Conservation (phyloP, 2,888 invertebrate genomes). For the Ecliptopera silaceata region DNA sequence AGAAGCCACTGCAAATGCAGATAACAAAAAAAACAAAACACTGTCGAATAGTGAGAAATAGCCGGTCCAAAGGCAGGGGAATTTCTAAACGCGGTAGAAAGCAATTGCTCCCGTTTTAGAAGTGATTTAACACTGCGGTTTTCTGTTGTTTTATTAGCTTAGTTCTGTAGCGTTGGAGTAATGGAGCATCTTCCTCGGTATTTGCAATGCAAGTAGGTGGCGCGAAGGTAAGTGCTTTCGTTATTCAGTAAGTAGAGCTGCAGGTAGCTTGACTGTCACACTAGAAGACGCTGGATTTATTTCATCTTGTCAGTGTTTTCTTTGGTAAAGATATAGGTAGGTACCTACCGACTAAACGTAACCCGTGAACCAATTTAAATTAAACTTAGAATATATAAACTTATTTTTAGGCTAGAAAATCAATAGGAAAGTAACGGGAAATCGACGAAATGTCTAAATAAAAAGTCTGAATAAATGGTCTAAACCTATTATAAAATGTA, state of each 20-base stretch:
- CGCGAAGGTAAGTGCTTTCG: not conserved
- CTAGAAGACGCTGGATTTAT: not conserved
- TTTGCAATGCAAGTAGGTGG: conserved; percentile 6
- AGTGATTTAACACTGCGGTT: conserved; percentile 46
- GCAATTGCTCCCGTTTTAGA: conserved; percentile 18
- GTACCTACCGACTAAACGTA: too few species aligned
- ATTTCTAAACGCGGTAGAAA: conserved; percentile 38
- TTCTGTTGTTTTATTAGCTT: conserved; percentile 24
- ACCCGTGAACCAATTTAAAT: too few species aligned
- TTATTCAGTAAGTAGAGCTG: not conserved
- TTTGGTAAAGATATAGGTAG: too few species aligned
- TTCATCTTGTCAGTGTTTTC: too few species aligned
- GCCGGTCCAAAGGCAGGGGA: conserved; percentile 19
- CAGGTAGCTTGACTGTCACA: not conserved
- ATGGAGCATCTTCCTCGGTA: conserved; percentile 1
- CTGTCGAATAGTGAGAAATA: conserved; percentile 36
- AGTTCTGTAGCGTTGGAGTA: conserved; percentile 2
- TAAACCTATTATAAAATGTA: too few species aligned
- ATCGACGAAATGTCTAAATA: too few species aligned
- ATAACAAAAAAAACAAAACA: conserved; percentile 23
- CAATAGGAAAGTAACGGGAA: too few species aligned
- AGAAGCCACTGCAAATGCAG: conserved; percentile 1
- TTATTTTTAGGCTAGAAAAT: too few species aligned
- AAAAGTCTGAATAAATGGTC: too few species aligned
- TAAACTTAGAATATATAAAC: too few species aligned